phyloP scores from a whole-genome alignment of 2,888 invertebrate genomes.

The Ennomos quercinarius region DNA sequence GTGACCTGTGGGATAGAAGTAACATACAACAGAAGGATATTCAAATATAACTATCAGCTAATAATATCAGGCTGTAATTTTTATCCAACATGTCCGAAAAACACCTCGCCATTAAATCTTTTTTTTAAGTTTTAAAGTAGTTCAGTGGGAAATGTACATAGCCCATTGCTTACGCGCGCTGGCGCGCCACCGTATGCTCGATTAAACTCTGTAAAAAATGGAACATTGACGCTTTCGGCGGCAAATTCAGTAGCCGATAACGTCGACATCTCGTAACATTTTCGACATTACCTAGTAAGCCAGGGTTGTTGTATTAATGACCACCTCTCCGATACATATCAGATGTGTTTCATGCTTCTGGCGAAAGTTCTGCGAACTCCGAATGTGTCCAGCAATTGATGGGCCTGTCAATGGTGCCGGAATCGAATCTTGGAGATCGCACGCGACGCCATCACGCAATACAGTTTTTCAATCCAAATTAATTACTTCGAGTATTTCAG shows the following conservation, averaged over 20 bases:
- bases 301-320: conserved; percentile 51
- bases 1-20: too few relatives aligned
- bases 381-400: conserved; percentile 78
- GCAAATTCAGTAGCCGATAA: conserved; percentile 34
- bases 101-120: too few relatives aligned
- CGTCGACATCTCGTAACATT: conserved; percentile 31
- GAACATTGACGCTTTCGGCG: conserved; percentile 12
- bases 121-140: too few relatives aligned
- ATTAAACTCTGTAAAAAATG: conserved; percentile 21
- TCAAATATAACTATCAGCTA: too few relatives aligned
- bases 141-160: too few relatives aligned
- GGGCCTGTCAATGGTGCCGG: conserved; percentile 69
- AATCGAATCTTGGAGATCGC: conserved; percentile 69
- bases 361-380: conserved; percentile 78
- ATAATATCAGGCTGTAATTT: too few relatives aligned
- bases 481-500: conserved; percentile 14
- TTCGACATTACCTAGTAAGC: conserved; percentile 40
- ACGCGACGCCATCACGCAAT: conserved; percentile 70
- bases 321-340: conserved; percentile 64
- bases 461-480: conserved; percentile 62
- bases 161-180: too few relatives aligned
- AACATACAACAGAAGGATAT: too few relatives aligned
- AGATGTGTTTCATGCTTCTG: conserved; percentile 63
- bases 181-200: neutral
- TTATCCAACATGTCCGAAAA: too few relatives aligned